Conservation (phyloP, 2,797 vertebrate genomes). For the Gobionotothen gibberifrons region DNA sequence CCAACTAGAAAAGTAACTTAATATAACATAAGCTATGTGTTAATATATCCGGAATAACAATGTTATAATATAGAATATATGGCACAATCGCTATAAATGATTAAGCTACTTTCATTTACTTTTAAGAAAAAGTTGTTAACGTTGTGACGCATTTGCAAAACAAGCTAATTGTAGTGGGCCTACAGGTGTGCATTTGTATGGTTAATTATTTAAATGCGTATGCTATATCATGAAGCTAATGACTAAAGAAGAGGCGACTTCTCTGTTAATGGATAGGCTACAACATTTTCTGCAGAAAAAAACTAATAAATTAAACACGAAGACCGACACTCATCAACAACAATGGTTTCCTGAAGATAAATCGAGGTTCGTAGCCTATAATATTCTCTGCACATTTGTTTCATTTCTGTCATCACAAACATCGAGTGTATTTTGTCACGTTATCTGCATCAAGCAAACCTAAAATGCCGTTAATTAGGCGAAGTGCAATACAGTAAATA, state of each 20-base stretch:
- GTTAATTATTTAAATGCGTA: not conserved
- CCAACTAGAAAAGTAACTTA: not conserved
- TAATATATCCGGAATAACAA: not conserved
- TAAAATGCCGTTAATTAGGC: too few species aligned
- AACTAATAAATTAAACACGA: not conserved
- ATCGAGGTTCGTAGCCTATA: not conserved
- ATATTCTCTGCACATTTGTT: not conserved
- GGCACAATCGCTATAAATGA: not conserved
- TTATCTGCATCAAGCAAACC: not conserved
- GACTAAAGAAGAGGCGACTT: not conserved
- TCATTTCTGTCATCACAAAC: not conserved
- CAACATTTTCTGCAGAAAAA: too few species aligned
- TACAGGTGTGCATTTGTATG: not conserved
- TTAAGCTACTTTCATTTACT: not conserved
- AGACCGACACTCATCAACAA: not conserved
- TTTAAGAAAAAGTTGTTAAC: not conserved
- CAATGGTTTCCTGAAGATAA: not conserved
- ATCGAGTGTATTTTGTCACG: not conserved
- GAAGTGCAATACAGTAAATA: too few species aligned
- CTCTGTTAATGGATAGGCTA: not conserved
- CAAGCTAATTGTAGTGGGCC: not conserved
- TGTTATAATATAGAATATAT: not conserved
- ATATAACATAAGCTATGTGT: not conserved
- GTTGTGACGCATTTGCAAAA: not conserved
- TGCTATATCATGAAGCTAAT: slow-evolving; percentile 8